Evolutionary conservation across 92 coral and sea anemone genomes (phyloP).

Genomic region (Parazoanthus atlanticus): DNA sequence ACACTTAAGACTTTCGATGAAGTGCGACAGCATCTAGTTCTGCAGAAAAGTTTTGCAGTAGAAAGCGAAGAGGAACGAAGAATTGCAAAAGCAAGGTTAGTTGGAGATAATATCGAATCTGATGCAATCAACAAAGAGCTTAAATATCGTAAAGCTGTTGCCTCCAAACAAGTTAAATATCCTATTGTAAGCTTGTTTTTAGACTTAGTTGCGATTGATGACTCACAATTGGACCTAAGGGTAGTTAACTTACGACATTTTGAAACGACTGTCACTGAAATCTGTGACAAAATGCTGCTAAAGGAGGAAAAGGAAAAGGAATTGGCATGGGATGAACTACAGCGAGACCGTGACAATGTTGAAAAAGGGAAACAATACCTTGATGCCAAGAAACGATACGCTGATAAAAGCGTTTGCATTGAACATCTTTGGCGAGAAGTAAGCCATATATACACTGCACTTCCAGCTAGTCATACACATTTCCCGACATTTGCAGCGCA

Average conservation of each 20-base stretch:
- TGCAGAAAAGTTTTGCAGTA: background rate
- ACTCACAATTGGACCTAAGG: background rate
- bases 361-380: background rate
- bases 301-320: background rate
- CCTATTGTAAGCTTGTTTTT: background rate
- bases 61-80: background rate
- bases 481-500: background rate
- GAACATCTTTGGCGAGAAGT: slow-evolving; percentile 44
- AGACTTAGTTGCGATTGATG: background rate
- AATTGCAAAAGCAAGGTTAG: background rate
- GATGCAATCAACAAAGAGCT: background rate
- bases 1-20: background rate
- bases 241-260: background rate
- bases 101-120: background rate
- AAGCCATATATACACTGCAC: slow-evolving; percentile 22
- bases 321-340: background rate
- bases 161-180: background rate
- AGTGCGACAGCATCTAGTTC: background rate
- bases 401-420: slow-evolving; percentile 15
- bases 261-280: background rate
- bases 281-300: background rate
- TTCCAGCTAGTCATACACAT: slow-evolving; percentile 17
- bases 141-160: background rate
- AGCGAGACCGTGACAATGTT: background rate
- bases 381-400: background rate